Evolutionary conservation across 2,888 invertebrate genomes (phyloP), one percentile per base, ranked within the genome.

Genomic region (Hetaerina titia): DNA sequence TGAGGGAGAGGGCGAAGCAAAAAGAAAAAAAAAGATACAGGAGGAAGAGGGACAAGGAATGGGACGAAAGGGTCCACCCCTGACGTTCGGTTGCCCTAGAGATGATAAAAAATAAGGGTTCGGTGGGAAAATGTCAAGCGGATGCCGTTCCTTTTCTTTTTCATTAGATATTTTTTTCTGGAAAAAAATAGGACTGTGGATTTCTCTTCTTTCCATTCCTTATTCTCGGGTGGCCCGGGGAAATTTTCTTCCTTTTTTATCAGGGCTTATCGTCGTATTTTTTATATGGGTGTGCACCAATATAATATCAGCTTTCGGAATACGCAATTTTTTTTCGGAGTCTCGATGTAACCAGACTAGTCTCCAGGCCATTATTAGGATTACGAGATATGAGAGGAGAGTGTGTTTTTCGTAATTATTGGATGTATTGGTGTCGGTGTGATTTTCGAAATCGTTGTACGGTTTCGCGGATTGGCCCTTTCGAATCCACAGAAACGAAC

Each of bases 91-190:
- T 81, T 31, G 31, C 81, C 81, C 81, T 81, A 15, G 13, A 81
- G 81, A 81, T 81, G 81, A 81, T 69, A 69, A 81, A 81, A 81
- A 81, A 81, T 81, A 81, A 31, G 81, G 81, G 11, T 31, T 81
- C 81, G 81, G 81, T 81, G 25, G 81, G 81, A 31, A 81, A 31
- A 81, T 81, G 81, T 81, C 81, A 81, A 81, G 81, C 81, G 81
- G 81, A 81, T 81, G 31, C 31, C 81, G 11, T 69, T 15, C 81
- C 31, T 81, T 81, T 81, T 81, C 81, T 22, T 81, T 81, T 81
- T 31, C 25, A 15, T 31, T 11, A 81, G 31, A 81, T 13, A 25
- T 74, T 74, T 25, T 81, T 81, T 81, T 31, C 25, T 13, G 13
- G 81, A 81, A 15, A 81, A 81, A 81, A 81, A 81, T 11, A 11